phyloP scores from a whole-genome alignment of 1,140 invertebrate species.

The Andricus grossulariae region DNA sequence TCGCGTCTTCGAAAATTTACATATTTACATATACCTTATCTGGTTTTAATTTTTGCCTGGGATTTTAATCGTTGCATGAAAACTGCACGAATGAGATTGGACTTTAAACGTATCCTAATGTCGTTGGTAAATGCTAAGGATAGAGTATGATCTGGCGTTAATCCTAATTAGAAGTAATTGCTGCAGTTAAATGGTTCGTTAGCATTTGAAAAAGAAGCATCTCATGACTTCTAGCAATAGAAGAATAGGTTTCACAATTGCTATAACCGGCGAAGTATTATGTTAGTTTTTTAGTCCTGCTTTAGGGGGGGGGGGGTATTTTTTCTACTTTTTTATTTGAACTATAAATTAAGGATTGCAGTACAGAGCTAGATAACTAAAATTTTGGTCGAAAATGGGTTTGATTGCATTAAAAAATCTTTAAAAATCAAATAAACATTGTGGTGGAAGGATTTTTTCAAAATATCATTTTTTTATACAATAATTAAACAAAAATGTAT shows the following conservation, averaged over 20 bases:
- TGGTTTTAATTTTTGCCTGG: neutral
- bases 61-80: constrained; percentile 14
- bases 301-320: too few species aligned
- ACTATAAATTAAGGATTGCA: too few species aligned
- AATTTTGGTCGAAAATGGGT: too few species aligned
- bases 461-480: too few species aligned
- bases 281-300: too few species aligned
- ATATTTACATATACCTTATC: constrained; percentile 14
- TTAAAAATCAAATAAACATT: too few species aligned
- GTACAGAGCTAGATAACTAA: too few species aligned
- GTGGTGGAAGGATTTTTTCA: too few species aligned
- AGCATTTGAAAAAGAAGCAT: neutral
- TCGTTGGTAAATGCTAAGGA: constrained; percentile 15
- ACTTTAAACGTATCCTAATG: neutral
- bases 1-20: neutral
- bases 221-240: neutral
- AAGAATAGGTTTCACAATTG: neutral
- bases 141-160: constrained; percentile 6
- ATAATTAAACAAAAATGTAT: too few species aligned
- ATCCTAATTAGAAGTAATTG: constrained; percentile 25
- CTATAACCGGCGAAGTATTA: neutral
- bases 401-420: too few species aligned
- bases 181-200: constrained; percentile 10
- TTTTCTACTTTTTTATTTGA: too few species aligned
- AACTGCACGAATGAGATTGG: neutral